Conservation (phyloP, 2,888 invertebrate genomes). For the Drosophila parthenogenetica region DNA sequence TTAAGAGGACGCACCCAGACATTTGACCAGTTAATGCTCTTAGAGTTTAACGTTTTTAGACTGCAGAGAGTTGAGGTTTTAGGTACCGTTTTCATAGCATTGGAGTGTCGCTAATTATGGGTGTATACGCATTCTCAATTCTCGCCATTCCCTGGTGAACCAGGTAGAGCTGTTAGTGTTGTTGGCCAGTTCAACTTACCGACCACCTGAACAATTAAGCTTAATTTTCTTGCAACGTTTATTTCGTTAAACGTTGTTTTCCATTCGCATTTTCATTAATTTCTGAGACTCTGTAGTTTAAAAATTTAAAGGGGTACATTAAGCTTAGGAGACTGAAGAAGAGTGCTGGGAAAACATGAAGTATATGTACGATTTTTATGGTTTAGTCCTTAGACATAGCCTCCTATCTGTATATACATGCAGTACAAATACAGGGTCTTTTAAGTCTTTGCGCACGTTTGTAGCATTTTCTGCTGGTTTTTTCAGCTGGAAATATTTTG, state of each 20-base stretch:
- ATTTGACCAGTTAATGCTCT: conserved; percentile 12
- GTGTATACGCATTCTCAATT: conserved; percentile 11
- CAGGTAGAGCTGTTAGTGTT: conserved; percentile 6
- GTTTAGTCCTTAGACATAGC: too few relatives aligned
- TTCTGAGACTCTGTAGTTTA: conserved; percentile 13
- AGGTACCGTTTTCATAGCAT: background rate
- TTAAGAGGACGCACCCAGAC: conserved; percentile 50
- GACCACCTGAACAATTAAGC: conserved; percentile 64
- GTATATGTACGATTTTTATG: too few relatives aligned
- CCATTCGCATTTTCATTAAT: conserved; percentile 69
- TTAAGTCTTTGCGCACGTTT: background rate
- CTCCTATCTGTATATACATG: too few relatives aligned
- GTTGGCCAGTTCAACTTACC: conserved; percentile 23
- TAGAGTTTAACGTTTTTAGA: conserved; percentile 9
- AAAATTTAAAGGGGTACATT: background rate
- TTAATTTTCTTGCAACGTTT: conserved; percentile 54
- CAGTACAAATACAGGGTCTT: background rate
- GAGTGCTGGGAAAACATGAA: background rate
- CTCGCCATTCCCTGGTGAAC: background rate
- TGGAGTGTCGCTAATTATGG: conserved; percentile 26
- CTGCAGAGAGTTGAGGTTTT: conserved; percentile 17
- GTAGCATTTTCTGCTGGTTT: background rate
- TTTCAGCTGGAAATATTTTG: conserved; percentile 31
- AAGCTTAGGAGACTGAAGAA: background rate
- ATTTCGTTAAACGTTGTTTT: conserved; percentile 56